Base-by-base conservation (phyloP, 1,140 invertebrate species). In the Nixonia krombeini region DNA sequence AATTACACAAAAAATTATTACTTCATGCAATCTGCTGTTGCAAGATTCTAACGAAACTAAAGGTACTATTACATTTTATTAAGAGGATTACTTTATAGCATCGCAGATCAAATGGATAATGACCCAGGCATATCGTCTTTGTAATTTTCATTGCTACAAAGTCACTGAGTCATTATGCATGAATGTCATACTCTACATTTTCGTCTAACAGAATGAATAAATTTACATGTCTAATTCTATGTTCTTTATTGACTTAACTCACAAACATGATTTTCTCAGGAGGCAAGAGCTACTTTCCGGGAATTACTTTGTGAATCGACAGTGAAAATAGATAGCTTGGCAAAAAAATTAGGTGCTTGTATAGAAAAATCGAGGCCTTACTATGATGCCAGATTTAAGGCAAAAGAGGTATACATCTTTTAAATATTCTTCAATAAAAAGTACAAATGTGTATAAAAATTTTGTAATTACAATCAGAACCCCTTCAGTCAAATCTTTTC, bases 341-440 rank as follows among this genome's bases (percentile, higher is more conserved):
- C 91, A 1, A 93, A 94, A 76, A 95, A 95, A 82, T 86, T 96
- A 35, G 94, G 95, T 23, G 89, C 88, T 70, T 96, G 92, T 81
- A 95, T 98, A 51, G 92, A 96, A 76, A 93, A 93, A 85, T 93
- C 96, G 0, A 85, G 94, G 55, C 95, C 96, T 6, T 99, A 96
- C 83, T 97, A 96, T 86, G 95, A 96, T 81, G 89, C 94, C 18
- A 87, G 91, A 65, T 90, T 92, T 74, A 89, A 88, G 81, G 90
- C 91, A 15, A 91, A 92, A 82, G 91, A 92, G 85, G 91, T 92
- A 87, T 79, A 78, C 26, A 56, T 18, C 50, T 35, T 57, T 13
- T 4, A 29, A 4, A 38, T n/a, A n/a, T n/a, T n/a, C n/a, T n/a
- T n/a, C n/a, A n/a, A n/a, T n/a, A n/a, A n/a, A n/a, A n/a, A n/a